A percentile compares a stretch with the other conserved stretches of the same genome.
Evolutionary conservation across 2,797 vertebrate genomes (phyloP).

Genomic region (Rhinatrema bivittatum): DNA sequence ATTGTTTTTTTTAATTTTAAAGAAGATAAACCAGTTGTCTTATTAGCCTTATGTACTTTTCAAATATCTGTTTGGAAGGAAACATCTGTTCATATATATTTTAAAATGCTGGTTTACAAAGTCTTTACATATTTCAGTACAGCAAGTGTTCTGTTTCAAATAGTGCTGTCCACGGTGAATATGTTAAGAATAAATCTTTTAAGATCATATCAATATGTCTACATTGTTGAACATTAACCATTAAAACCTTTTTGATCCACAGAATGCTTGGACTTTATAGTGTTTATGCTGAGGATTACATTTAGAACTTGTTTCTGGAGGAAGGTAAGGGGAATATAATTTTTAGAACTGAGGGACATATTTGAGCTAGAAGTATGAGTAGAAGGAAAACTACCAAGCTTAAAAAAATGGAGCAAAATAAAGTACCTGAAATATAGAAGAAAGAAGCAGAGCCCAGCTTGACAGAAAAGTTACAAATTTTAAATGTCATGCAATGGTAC

Average conservation of each 20-base stretch:
- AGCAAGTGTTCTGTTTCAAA: slow-evolving; percentile 45
- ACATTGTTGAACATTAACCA: slow-evolving; percentile 60
- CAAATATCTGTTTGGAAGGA: slow-evolving; percentile 50
- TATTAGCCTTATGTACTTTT: slow-evolving; percentile 44
- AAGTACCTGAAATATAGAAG: no score
- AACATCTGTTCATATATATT: slow-evolving; percentile 56
- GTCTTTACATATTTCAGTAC: slow-evolving; percentile 56
- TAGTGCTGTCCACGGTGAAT: slow-evolving; percentile 42
- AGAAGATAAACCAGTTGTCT: slow-evolving; percentile 41
- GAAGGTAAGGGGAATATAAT: no score
- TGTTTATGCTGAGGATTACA: no score
- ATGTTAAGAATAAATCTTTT: slow-evolving; percentile 53
- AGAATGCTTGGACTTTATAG: slow-evolving; percentile 23
- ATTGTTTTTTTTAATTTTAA: slow-evolving; percentile 42
- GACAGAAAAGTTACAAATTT: no score
- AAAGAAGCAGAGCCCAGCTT: no score
- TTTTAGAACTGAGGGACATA: no score
- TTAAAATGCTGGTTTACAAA: slow-evolving; percentile 54
- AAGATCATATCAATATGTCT: slow-evolving; percentile 52
- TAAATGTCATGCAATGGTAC: no score
- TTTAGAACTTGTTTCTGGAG: no score
- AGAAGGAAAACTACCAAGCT: no score
- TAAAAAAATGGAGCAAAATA: no score
- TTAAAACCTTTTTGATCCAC: slow-evolving; percentile 64
- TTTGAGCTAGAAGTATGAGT: no score